Conservation (phyloP, 2,797 vertebrate species). For the Fistularia commersonii region DNA sequence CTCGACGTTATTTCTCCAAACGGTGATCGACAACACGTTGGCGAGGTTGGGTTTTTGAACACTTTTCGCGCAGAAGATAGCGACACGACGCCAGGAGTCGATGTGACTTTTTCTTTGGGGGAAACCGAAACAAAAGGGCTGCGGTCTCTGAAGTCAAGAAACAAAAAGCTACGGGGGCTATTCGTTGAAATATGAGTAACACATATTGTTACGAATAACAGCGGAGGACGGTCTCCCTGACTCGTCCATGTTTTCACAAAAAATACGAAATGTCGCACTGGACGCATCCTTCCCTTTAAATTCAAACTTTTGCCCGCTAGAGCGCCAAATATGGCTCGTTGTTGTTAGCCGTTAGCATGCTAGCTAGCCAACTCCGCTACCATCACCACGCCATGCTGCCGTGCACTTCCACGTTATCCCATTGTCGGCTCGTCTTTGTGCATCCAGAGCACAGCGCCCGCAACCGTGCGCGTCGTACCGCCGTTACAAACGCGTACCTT, state of each 20-base stretch:
- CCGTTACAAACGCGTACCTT: background rate
- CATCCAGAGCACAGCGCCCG: constrained; percentile 10
- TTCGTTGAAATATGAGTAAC: constrained; percentile 30
- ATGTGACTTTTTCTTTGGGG: background rate
- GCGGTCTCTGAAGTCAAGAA: constrained; percentile 55
- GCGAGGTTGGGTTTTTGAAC: background rate
- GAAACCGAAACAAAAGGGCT: constrained; percentile 47
- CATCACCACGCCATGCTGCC: constrained; percentile 76
- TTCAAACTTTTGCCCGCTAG: constrained; percentile 62
- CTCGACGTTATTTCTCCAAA: background rate
- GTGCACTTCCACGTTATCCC: constrained; percentile 69
- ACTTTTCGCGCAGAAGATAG: no score
- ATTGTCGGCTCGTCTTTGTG: constrained; percentile 62
- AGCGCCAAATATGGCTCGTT: constrained; percentile 78
- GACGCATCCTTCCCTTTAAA: constrained; percentile 41
- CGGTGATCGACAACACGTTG: accelerated
- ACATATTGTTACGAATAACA: constrained; percentile 1
- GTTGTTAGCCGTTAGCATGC: constrained; percentile 75
- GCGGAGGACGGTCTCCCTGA: no score
- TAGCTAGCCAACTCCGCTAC: constrained; percentile 58
- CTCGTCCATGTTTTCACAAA: no score
- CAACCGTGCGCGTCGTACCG: constrained; percentile 20
- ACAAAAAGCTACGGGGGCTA: constrained; percentile 70
- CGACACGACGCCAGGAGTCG: background rate
- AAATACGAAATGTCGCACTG: constrained; percentile 3